phyloP scores from a whole-genome alignment of 2,797 vertebrate genomes.

The Clarias fuscus region DNA sequence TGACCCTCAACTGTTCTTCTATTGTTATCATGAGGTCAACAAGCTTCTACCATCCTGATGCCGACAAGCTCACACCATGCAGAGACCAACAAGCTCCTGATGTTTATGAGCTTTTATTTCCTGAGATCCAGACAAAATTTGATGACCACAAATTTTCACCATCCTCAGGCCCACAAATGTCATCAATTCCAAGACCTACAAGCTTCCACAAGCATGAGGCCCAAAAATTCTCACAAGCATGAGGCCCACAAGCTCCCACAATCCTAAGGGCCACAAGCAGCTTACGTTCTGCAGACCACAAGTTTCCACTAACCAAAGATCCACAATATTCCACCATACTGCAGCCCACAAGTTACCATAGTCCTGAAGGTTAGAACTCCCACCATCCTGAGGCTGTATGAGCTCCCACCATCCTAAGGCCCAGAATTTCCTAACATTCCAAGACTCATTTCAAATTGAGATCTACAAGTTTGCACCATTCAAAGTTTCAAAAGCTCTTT shows the following conservation, averaged over 20 bases:
- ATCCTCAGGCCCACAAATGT: neutral
- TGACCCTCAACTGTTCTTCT: neutral
- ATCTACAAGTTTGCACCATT: neutral
- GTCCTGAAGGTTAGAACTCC: too few species aligned
- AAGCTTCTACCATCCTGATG: neutral
- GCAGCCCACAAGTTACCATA: neutral
- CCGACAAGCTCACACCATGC: neutral
- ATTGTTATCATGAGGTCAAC: neutral
- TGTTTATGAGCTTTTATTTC: too few species aligned
- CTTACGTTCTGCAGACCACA: neutral
- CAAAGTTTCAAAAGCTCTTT: neutral
- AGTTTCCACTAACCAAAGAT: neutral
- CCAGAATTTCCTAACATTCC: neutral
- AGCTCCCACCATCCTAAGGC: neutral
- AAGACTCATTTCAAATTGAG: too few species aligned
- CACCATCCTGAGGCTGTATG: too few species aligned
- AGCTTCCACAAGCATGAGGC: neutral
- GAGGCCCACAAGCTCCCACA: neutral
- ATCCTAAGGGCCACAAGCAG: neutral
- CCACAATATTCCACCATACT: too few species aligned
- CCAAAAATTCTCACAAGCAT: neutral
- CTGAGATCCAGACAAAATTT: too few species aligned
- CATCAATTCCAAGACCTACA: neutral
- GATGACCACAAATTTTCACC: too few species aligned
- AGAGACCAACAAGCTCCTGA: neutral